Base-by-base conservation (phyloP, 2,888 invertebrate species). In the Pedicia rivosa region DNA sequence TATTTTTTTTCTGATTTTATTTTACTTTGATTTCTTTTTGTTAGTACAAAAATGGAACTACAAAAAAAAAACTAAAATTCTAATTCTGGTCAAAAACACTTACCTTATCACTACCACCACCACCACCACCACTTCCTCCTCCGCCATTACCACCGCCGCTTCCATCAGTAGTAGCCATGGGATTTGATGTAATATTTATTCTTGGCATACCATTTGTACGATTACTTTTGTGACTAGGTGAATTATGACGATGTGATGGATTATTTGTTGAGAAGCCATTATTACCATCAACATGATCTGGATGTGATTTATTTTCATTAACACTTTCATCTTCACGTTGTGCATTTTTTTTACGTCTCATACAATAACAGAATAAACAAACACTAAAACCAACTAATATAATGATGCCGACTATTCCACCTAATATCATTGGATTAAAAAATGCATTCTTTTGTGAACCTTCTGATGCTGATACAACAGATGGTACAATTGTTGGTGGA, bases 161-260 rank as follows among this genome's bases (percentile, higher is more conserved):
- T 38, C 41, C 43, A 36, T 43, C 41, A 27, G 17, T 42, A 40
- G 30, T 38, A 38, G 60, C 57, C 39, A 62, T 45, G 1, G 62
- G 62, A 49, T 62, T 62, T 4, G 62, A 51, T 2, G 60, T 61
- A 16, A 62, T 62, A 39, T 62, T 62, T 55, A 62, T 61, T 40
- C 60, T 52, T 1, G 56, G 57, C 5, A 56, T 57, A 5, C 59
- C 59, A 39, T 61, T 61, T 28, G 59, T 43, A 8, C 60, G 53
- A 34, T 57, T 43, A 16, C 50, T 46, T 35, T 57, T 55, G 43
- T 55, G 56, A 30, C 50, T 46, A 3, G 54, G 48, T 10, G 40
- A 42, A 17, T 40, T 31, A 16, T 41, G 19, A 10, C 38, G 12
- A 5, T 39, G 17, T 26, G 12, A 16, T 5, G 10, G 10, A 24